phyloP scores from a whole-genome alignment of 2,888 invertebrate species.

The Phasia obesa region DNA sequence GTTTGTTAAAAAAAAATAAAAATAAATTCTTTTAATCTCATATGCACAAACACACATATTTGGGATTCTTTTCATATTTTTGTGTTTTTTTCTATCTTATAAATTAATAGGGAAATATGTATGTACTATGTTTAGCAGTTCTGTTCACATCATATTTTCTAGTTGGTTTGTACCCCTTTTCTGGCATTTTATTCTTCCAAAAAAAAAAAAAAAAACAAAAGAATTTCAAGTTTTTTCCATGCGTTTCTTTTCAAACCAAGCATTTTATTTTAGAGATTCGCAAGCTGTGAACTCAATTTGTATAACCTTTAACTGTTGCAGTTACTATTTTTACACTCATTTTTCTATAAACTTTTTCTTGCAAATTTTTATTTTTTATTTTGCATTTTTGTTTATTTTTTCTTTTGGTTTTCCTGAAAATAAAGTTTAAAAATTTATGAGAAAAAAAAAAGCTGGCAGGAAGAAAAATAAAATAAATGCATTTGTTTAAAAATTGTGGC shows the following conservation, averaged over 20 bases:
- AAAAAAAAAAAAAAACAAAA: conserved; percentile 2
- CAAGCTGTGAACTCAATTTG: conserved; percentile 28
- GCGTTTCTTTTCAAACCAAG: conserved; percentile 5
- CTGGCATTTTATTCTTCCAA: not conserved
- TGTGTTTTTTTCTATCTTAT: conserved; percentile 5
- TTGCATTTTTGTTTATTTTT: conserved; percentile 22
- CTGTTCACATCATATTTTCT: conserved; percentile 1
- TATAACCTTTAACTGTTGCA: conserved; percentile 59
- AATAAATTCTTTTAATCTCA: conserved; percentile 20
- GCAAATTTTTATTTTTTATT: too few species aligned
- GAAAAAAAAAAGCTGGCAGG: not conserved
- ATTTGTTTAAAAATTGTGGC: conserved; percentile 57
- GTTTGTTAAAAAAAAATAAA: not conserved
- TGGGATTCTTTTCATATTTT: not conserved
- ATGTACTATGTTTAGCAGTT: conserved; percentile 30
- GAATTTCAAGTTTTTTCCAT: not conserved
- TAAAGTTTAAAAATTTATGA: conserved; percentile 10
- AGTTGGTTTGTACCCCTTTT: not conserved
- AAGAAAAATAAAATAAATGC: conserved; percentile 18
- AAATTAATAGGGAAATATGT: conserved; percentile 47
- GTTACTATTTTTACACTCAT: conserved; percentile 14
- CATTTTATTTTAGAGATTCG: conserved; percentile 16
- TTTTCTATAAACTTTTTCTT: not conserved
- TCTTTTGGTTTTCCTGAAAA: conserved; percentile 35
- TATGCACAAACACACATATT: not conserved